Evolutionary conservation across 2,797 vertebrate genomes (phyloP).

Genomic region (Thripadectes ignobilis): DNA sequence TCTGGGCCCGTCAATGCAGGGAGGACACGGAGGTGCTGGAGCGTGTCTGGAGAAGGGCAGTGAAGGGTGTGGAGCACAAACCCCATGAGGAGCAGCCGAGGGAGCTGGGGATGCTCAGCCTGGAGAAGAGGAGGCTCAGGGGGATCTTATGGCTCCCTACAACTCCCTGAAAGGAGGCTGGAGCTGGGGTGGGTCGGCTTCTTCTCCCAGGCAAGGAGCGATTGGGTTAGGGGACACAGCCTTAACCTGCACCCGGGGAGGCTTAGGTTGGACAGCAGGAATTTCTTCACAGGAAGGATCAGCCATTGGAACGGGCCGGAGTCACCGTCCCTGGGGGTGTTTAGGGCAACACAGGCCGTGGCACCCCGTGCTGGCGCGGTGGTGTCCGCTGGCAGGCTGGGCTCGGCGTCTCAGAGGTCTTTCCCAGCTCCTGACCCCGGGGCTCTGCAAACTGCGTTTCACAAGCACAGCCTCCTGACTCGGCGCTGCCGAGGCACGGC

Average conservation of each 20-base stretch:
- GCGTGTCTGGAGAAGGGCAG: no score
- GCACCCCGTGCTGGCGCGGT: neutral
- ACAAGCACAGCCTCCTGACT: neutral
- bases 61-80: neutral
- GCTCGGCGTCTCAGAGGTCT: neutral
- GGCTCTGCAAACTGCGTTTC: neutral
- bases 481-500: neutral
- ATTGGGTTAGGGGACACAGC: no score
- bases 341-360: neutral
- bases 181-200: accelerated
- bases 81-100: neutral
- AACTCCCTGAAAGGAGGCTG: neutral
- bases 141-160: neutral
- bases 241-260: neutral
- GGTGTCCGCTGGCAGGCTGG: no score
- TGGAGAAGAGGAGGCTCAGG: neutral
- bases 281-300: neutral
- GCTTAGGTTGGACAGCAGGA: no score
- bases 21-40: neutral
- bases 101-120: neutral
- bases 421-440: neutral
- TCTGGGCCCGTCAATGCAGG: neutral
- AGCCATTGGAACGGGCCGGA: neutral
- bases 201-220: neutral
- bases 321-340: neutral